Percentiles rank a stretch among this genome's conserved stretches.
Conservation (phyloP, 2,888 invertebrate species). For the Tetheella fluctuosa region DNA sequence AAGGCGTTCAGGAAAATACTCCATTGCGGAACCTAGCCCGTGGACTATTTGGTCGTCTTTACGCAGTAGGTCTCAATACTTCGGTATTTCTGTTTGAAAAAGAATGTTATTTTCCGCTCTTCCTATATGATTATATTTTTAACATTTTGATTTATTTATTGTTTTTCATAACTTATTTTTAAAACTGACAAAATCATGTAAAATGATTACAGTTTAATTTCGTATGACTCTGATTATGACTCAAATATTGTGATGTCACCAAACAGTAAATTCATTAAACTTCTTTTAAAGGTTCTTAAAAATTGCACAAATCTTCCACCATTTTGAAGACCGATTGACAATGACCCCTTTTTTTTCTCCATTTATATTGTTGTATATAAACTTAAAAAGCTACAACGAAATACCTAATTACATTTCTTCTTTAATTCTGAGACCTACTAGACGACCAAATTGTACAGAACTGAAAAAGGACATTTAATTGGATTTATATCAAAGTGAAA, state of each 20-base stretch:
- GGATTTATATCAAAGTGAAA: slow-evolving; percentile 49
- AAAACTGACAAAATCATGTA: no score
- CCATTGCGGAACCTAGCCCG: slow-evolving; percentile 85
- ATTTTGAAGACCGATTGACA: no score
- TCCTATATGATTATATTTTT: background rate
- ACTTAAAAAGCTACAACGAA: slow-evolving; percentile 36
- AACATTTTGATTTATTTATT: no score
- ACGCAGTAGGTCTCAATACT: slow-evolving; percentile 59
- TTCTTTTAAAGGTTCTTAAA: background rate
- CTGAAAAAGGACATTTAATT: slow-evolving; percentile 29
- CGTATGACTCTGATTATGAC: no score
- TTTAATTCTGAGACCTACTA: slow-evolving; percentile 47
- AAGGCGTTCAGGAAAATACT: slow-evolving; percentile 98
- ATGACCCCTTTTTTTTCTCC: no score
- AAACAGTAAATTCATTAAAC: no score
- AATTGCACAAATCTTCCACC: background rate
- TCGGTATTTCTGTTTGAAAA: slow-evolving; percentile 17
- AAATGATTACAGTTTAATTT: no score
- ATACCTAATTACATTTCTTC: slow-evolving; percentile 19
- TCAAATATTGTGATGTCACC: no score
- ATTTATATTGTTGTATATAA: background rate
- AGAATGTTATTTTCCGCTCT: background rate
- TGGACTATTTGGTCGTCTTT: slow-evolving; percentile 75
- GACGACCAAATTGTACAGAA: slow-evolving; percentile 60
- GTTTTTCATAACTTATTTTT: no score